phyloP scores from a whole-genome alignment of 1,140 invertebrate species.

The Panagrolaimus sp. region DNA sequence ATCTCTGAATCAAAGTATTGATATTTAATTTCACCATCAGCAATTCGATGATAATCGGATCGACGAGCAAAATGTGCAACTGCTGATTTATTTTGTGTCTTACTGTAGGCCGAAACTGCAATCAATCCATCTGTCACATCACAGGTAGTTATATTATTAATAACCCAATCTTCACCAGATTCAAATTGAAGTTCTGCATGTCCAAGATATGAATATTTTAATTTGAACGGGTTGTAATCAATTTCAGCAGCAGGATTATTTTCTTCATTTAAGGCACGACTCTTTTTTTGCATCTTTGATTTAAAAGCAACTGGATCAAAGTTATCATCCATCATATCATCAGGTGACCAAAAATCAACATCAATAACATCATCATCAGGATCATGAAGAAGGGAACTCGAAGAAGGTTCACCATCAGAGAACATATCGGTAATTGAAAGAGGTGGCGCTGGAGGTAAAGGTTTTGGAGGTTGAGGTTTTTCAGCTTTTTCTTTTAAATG shows the following conservation, averaged over 20 bases:
- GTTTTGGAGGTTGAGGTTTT: neutral
- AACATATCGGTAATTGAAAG: neutral
- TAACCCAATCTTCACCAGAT: neutral
- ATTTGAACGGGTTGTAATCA: neutral
- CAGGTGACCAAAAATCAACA: slow-evolving; percentile 5
- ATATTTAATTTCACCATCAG: neutral
- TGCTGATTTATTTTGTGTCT: neutral
- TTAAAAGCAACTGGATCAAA: neutral
- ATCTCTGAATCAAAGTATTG: neutral
- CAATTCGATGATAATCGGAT: neutral
- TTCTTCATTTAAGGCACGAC: neutral
- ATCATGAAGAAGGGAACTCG: neutral
- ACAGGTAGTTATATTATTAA: neutral
- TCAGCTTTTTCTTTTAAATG: neutral
- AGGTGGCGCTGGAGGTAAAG: neutral
- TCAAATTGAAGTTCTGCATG: neutral
- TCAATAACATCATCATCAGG: neutral
- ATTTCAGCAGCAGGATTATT: neutral
- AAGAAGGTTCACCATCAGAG: neutral
- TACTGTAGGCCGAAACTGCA: neutral
- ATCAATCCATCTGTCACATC: slow-evolving; percentile 1
- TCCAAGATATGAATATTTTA: neutral
- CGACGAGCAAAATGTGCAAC: slow-evolving; percentile 3
- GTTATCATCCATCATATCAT: slow-evolving; percentile 8
- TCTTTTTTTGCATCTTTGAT: neutral